Evolutionary conservation across 2,888 invertebrate genomes (phyloP).

Genomic region (Acronicta psi): DNA sequence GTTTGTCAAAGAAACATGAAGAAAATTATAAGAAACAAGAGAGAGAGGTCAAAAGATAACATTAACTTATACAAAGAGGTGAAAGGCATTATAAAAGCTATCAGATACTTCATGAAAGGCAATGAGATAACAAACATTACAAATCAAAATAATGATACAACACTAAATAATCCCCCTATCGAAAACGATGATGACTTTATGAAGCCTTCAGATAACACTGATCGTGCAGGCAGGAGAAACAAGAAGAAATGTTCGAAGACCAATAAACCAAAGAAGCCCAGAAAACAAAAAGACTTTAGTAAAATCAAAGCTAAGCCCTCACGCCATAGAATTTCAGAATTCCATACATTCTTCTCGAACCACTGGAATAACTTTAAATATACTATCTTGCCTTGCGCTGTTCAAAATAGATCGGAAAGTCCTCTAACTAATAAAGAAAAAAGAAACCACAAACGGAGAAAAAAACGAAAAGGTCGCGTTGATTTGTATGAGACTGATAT

Average conservation of each 20-base stretch:
- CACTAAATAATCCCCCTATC: slow-evolving; percentile 8
- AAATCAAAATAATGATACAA: slow-evolving; percentile 16
- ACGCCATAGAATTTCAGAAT: slow-evolving; percentile 17
- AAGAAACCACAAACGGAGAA: slow-evolving; percentile 69
- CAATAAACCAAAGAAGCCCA: slow-evolving; percentile 20
- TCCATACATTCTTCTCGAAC: slow-evolving; percentile 44
- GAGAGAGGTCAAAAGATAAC: slow-evolving; percentile 11
- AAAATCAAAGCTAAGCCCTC: slow-evolving; percentile 29
- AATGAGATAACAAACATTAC: slow-evolving; percentile 6
- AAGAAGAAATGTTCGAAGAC: slow-evolving; percentile 17
- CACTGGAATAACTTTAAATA: slow-evolving; percentile 57
- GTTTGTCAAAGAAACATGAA: slow-evolving; percentile 26
- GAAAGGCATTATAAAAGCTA: slow-evolving; percentile 22
- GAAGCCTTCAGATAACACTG: slow-evolving; percentile 23
- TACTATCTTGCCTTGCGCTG: slow-evolving; percentile 33
- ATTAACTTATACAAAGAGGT: slow-evolving; percentile 14
- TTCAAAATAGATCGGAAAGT: slow-evolving; percentile 27
- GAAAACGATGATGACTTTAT: slow-evolving; percentile 14
- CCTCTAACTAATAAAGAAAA: slow-evolving; percentile 31
- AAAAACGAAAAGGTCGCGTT: slow-evolving; percentile 55
- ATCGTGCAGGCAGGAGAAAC: slow-evolving; percentile 13
- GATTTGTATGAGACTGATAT: slow-evolving; percentile 8
- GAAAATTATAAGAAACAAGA: slow-evolving; percentile 15
- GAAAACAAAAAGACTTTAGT: slow-evolving; percentile 21
- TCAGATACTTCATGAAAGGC: slow-evolving; percentile 10